Evolutionary conservation across 2,113 vertebrate species (phyloP), one percentile per base, ranked within the genome.

Genomic region (Colinus virginianus): DNA sequence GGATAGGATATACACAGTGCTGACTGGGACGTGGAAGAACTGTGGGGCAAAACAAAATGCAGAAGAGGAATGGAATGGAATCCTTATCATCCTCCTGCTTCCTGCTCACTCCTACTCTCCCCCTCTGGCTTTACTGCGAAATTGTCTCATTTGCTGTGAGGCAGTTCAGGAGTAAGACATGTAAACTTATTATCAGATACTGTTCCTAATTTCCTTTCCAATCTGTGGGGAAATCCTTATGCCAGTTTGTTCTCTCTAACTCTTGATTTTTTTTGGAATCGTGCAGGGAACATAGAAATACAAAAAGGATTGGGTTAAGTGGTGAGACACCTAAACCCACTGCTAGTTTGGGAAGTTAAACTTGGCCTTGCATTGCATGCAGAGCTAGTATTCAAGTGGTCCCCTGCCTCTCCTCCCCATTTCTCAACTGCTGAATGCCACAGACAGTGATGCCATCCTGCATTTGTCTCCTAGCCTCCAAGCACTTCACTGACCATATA

Each of bases 121-220:
- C 48, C 61, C 43, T 40, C 74, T 6, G 40, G 62, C 67, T 87
- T 75, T 66, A 26, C 55, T 69, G 74, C 66, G 62, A 0, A 14
- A 42, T 90, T 84, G 51, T 84, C 72, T 72, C 74, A 42, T 81
- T 90, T 62, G n/a, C 66, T 84, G 46, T 45, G 84, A 30, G 1
- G 14, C 80, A 78, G 77, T 4, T 90, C 77, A 88, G 80, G 70
- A 86, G 61, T 53, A 66, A 91, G 59, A 56, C 8, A 4, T 26
- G 48, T 40, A 81, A 55, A 79, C 63, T 81, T 79, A 64, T 80
- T 66, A 62, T 84, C 81, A 94, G 74, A 78, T 38, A 43, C 53
- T 77, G 81, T 53, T 84, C 49, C 28, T 77, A 23, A 89, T 87
- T 94, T 87, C 75, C 88, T 67, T 69, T 46, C 11, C 23, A 25